phyloP scores from a whole-genome alignment of 2,113 vertebrate genomes.

The Dipodomys merriami region DNA sequence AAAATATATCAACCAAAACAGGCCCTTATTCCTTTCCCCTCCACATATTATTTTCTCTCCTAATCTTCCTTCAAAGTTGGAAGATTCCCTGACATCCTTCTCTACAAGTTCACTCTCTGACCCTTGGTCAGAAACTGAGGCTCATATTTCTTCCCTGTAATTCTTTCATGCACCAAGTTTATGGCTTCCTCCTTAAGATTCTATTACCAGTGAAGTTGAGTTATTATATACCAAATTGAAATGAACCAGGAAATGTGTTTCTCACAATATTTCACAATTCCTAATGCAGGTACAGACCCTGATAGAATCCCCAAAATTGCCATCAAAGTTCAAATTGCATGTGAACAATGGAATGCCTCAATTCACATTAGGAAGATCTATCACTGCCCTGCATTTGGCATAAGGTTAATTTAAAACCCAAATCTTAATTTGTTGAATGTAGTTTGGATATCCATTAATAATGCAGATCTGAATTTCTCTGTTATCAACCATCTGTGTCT shows the following conservation, averaged over 20 bases:
- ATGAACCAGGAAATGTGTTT: constrained; percentile 73
- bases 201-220: constrained; percentile 73
- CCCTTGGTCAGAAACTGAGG: constrained; percentile 59
- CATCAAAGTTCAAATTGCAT: constrained; percentile 65
- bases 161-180: constrained; percentile 61
- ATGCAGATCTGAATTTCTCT: constrained; percentile 55
- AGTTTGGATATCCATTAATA: constrained; percentile 62
- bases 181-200: constrained; percentile 75
- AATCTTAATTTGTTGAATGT: not conserved
- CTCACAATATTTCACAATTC: constrained; percentile 66
- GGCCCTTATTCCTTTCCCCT: not conserved
- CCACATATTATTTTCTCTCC: not conserved
- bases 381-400: not conserved
- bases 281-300: constrained; percentile 40
- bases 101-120: constrained; percentile 17
- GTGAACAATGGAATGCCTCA: constrained; percentile 51
- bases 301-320: constrained; percentile 57
- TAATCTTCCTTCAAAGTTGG: not conserved
- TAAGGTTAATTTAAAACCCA: constrained; percentile 51
- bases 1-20: not conserved
- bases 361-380: constrained; percentile 30
- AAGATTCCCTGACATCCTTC: constrained; percentile 15
- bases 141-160: constrained; percentile 62
- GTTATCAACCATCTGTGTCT: constrained; percentile 19
- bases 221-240: constrained; percentile 77